These are phyloP conservation scores for Sebastolobus altivelis DNA, from an alignment of 2,797 vertebrate genomes.

Conservation along the genomic window DNA sequence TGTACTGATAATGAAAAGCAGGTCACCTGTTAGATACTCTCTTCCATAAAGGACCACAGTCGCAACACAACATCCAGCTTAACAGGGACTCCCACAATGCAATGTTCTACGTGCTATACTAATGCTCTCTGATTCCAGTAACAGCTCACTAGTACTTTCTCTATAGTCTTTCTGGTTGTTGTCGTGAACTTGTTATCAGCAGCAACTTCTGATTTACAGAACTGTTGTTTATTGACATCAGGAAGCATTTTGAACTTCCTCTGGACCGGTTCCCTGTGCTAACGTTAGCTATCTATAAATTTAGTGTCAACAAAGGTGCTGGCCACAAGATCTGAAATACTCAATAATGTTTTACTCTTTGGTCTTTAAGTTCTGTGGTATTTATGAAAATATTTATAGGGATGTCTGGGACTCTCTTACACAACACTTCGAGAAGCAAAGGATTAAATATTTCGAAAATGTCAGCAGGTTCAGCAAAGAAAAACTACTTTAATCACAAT, in stretches of 20 bases:
- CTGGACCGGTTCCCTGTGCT: background rate
- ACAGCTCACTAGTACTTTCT: background rate
- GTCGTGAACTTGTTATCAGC: constrained; percentile 16
- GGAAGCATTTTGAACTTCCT: constrained; percentile 22
- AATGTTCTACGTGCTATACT: background rate
- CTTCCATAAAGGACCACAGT: background rate
- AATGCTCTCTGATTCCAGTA: background rate
- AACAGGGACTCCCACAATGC: background rate
- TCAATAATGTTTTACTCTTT: background rate
- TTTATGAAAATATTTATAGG: background rate
- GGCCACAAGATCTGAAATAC: background rate
- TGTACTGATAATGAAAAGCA: constrained; percentile 33
- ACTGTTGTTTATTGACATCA: constrained; percentile 13
- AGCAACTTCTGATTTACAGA: constrained; percentile 11
- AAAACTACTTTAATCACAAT: background rate
- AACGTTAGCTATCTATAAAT: background rate
- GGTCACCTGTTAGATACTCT: constrained; percentile 2
- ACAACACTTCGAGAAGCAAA: no score
- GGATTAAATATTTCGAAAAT: background rate
- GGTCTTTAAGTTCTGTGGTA: background rate
- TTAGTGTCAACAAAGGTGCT: background rate
- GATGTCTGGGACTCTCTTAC: background rate
- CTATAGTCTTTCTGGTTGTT: background rate
- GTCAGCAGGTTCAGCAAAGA: background rate
- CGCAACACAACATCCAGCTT: background rate